Conservation (phyloP, 2,888 invertebrate species). For the Drosophila kanekoi region DNA sequence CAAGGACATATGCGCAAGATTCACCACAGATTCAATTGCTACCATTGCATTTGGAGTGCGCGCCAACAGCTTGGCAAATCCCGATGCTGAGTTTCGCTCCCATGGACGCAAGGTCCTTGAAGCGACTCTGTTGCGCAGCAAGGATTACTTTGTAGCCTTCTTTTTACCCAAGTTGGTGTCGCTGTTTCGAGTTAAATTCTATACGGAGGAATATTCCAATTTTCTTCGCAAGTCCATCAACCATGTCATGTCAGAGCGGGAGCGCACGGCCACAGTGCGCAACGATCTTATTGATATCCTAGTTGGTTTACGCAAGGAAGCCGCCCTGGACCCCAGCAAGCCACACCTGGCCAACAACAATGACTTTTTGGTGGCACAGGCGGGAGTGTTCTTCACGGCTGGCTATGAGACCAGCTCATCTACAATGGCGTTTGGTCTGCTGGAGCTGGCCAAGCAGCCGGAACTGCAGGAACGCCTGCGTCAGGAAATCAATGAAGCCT, state of each 20-base stretch:
- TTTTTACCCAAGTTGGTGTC: conserved; percentile 81
- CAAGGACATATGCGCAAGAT: conserved; percentile 79
- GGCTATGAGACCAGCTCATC: conserved; percentile 85
- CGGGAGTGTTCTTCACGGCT: conserved; percentile 83
- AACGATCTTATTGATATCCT: conserved; percentile 86
- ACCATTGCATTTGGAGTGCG: conserved; percentile 82
- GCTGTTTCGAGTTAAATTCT: conserved; percentile 74
- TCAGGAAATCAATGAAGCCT: conserved; percentile 84
- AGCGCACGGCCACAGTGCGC: conserved; percentile 81
- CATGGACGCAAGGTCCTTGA: conserved; percentile 72
- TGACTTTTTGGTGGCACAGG: conserved; percentile 83
- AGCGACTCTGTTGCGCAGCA: conserved; percentile 60
- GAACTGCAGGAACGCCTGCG: conserved; percentile 84
- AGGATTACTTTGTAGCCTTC: conserved; percentile 79
- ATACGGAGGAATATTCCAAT: conserved; percentile 65
- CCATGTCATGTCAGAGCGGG: conserved; percentile 84
- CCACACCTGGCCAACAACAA: conserved; percentile 62
- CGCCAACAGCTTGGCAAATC: conserved; percentile 80
- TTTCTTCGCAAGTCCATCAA: conserved; percentile 84
- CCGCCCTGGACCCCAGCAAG: conserved; percentile 44
- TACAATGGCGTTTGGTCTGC: conserved; percentile 84
- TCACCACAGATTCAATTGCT: conserved; percentile 83
- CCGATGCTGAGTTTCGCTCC: conserved; percentile 79
- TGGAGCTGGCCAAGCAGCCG: conserved; percentile 84
- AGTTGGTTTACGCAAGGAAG: conserved; percentile 83